These are phyloP conservation scores for Ophioninae sp. DNA, from an alignment of 2,888 invertebrate species.

Conservation along the genomic window DNA sequence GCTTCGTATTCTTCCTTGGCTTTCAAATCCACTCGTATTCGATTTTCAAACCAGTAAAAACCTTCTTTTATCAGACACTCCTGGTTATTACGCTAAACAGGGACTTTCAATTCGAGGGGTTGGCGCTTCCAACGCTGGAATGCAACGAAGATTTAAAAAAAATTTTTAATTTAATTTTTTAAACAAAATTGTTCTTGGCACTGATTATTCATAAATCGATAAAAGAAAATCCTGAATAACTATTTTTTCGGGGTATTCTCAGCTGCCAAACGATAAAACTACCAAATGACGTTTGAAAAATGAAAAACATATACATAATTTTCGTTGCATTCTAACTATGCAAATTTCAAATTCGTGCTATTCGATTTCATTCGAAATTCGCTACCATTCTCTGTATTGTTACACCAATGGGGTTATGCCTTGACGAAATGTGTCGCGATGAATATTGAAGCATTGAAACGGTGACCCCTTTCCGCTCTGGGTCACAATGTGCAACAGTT, in stretches of 20 bases:
- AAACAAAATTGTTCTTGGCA: too few species aligned
- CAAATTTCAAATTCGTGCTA: not conserved
- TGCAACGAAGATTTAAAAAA: too few species aligned
- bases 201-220: too few species aligned
- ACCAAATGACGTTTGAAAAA: too few species aligned
- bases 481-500: not conserved
- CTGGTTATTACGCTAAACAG: not conserved
- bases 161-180: too few species aligned
- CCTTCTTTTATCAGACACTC: not conserved
- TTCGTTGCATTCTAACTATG: too few species aligned
- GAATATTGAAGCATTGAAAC: not conserved
- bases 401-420: not conserved
- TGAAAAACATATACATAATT: too few species aligned
- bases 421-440: not conserved
- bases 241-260: too few species aligned
- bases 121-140: too few species aligned
- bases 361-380: not conserved
- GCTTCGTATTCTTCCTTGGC: not conserved
- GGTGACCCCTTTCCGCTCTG: not conserved
- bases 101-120: too few species aligned
- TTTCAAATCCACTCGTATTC: not conserved
- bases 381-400: not conserved
- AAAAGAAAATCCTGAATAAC: too few species aligned
- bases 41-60: not conserved
- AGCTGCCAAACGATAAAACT: too few species aligned